Percentiles rank a stretch among this genome's conserved stretches.
Conservation (phyloP, 2,797 vertebrate species). For the Poeciliopsis paucimaculata region DNA sequence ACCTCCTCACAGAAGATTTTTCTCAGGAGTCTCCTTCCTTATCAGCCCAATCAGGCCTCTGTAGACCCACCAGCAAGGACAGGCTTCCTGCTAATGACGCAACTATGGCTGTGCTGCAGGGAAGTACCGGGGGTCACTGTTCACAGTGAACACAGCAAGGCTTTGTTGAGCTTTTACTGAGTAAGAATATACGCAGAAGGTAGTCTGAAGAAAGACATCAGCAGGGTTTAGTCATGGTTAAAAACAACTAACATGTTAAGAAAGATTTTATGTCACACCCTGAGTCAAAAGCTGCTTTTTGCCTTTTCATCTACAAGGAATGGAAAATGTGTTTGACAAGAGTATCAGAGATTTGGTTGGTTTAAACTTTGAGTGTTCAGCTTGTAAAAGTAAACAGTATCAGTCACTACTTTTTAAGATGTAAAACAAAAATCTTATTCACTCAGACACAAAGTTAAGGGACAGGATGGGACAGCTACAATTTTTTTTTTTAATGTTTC, state of each 20-base stretch:
- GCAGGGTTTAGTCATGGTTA: slow-evolving; percentile 19
- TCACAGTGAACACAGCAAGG: slow-evolving; percentile 48
- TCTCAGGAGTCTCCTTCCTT: slow-evolving; percentile 49
- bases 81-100: slow-evolving; percentile 62
- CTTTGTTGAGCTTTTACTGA: slow-evolving; percentile 59
- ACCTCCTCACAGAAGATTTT: slow-evolving; percentile 36
- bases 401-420: neutral
- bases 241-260: slow-evolving; percentile 43
- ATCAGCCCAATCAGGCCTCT: slow-evolving; percentile 53
- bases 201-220: slow-evolving; percentile 31
- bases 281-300: slow-evolving; percentile 1
- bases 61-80: slow-evolving; percentile 35
- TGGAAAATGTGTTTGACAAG: slow-evolving; percentile 34
- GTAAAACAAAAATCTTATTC: too few relatives aligned
- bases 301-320: slow-evolving; percentile 9
- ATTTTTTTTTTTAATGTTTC: neutral
- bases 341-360: slow-evolving; percentile 11
- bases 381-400: neutral
- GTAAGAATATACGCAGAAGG: slow-evolving; percentile 31
- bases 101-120: slow-evolving; percentile 37
- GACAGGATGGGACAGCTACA: neutral
- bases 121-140: slow-evolving; percentile 49
- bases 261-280: slow-evolving; percentile 45
- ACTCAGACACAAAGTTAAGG: neutral
- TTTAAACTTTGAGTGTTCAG: neutral